These are phyloP conservation scores for Ochotona curzoniae DNA, from an alignment of 2,113 vertebrate genomes.

Conservation along the genomic window DNA sequence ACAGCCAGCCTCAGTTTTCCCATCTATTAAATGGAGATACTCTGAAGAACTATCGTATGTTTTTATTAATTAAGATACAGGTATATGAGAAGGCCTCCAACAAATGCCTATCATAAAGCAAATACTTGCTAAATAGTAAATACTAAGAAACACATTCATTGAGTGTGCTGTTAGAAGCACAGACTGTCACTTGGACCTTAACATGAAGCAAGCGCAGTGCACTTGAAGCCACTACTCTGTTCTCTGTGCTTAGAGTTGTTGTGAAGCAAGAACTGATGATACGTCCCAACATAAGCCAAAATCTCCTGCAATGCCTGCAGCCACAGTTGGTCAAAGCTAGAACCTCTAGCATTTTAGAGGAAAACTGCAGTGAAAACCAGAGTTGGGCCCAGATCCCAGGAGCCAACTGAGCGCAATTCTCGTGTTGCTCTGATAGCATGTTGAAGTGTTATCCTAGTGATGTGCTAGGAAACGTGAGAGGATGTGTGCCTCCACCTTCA, in stretches of 20 bases:
- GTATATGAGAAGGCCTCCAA: background rate
- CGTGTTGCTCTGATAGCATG: background rate
- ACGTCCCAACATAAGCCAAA: background rate
- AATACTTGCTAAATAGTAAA: background rate
- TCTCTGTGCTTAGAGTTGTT: background rate
- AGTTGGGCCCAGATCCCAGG: background rate
- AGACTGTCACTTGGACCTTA: background rate
- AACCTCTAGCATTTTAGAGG: background rate
- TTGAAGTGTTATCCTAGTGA: background rate
- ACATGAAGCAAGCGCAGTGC: background rate
- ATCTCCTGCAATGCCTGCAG: background rate
- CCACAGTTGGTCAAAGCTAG: background rate
- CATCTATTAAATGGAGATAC: constrained; percentile 52
- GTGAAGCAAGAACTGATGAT: background rate
- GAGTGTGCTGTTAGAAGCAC: background rate
- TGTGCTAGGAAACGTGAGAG: background rate
- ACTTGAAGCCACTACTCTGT: background rate
- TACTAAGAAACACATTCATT: background rate
- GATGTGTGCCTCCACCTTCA: background rate
- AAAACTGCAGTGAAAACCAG: background rate
- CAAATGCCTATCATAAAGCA: background rate
- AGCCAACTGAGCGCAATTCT: background rate
- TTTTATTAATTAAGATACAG: background rate
- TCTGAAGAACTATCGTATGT: background rate
- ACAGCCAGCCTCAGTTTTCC: constrained; percentile 56